Conservation (phyloP, 92 coral and sea anemone species). For the Palythoa grandis region DNA sequence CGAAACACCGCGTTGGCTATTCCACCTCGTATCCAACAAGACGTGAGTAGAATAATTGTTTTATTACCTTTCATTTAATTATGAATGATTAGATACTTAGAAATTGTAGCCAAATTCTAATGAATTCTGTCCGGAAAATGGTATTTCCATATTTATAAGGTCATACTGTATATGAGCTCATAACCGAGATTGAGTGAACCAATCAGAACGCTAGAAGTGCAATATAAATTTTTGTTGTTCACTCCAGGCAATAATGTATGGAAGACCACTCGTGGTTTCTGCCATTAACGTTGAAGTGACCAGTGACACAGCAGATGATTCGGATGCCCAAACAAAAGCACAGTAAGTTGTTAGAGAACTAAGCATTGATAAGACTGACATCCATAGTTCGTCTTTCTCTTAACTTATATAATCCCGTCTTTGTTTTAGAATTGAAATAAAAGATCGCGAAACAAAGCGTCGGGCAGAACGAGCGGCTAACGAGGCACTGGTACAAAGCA, state of each 20-base stretch:
- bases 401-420: background rate
- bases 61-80: no score
- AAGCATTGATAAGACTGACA: background rate
- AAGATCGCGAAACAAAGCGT: slow-evolving; percentile 48
- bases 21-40: no score
- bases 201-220: no score
- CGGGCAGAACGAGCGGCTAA: slow-evolving; percentile 57
- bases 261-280: slow-evolving; percentile 67
- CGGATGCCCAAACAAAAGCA: slow-evolving; percentile 47
- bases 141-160: no score
- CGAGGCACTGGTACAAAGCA: slow-evolving; percentile 63
- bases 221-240: background rate
- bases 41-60: no score
- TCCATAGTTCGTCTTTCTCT: background rate
- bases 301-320: slow-evolving; percentile 12
- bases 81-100: no score
- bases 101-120: no score
- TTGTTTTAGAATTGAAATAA: slow-evolving; percentile 62
- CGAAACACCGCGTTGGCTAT: no score
- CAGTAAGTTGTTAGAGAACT: slow-evolving; percentile 40
- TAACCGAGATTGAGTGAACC: no score
- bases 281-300: slow-evolving; percentile 49
- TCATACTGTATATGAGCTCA: no score
- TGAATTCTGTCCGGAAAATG: no score
- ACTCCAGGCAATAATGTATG: slow-evolving; percentile 66